Evolutionary conservation across 2,888 invertebrate species (phyloP), one percentile per base, ranked within the genome.

Genomic region (Drosophila helvetica): DNA sequence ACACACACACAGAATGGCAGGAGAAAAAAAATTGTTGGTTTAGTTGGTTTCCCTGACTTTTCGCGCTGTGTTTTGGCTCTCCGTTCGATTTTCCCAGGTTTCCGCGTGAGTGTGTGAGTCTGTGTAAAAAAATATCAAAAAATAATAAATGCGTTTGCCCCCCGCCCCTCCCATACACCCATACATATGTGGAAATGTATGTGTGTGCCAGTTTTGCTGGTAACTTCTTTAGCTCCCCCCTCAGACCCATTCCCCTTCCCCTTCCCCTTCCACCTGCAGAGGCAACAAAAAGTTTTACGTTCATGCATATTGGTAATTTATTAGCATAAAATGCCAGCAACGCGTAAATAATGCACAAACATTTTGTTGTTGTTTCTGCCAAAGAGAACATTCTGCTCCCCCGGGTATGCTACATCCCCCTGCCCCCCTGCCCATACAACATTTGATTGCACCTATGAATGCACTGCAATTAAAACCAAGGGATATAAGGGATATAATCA

Each of bases 291-390:
- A 83, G 80, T 87, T 83, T 79, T 74, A 75, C 83, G 70, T 74
- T 75, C 80, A 66, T 82, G 86, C 88, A 83, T 87, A 83, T 83
- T 83, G 83, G 86, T 83, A 83, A 83, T 83, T 83, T 83, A 83
- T 83, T 83, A 85, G 83, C 83, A 83, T 87, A 82, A 85, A 83
- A 85, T 79, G 80, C 69, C 83, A 83, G 82, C 77, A 79, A 75
- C 79, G 82, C 82, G 82, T 87, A 85, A 83, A 83, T 87, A 83
- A 87, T 83, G 86, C 83, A 82, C 77, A 72, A 70, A 82, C 77
- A 79, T 87, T 74, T 85, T 82, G 74, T 83, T 82, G 74, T 83
- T 80, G 70, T 83, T 73, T 64, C 22, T 73, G 48, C 47, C 45
- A 53, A n/a, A n/a, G n/a, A n/a, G n/a, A n/a, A 38, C 47, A 47